phyloP scores from a whole-genome alignment of 2,888 invertebrate species.

The Sarcophaga subvicina region DNA sequence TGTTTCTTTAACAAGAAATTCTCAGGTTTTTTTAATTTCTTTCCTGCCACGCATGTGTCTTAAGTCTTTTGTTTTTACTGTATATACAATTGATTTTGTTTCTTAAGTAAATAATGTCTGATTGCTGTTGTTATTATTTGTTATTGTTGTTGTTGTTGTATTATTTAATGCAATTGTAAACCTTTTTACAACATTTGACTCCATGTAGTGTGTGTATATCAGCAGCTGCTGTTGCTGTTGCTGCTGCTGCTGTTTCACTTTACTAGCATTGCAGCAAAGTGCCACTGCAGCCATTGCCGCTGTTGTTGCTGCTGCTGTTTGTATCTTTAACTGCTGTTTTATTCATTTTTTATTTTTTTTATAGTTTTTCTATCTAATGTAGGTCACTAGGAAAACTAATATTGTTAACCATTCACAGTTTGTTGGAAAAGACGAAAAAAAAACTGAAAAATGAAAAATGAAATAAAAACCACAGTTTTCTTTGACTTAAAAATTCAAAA shows the following conservation, averaged over 20 bases:
- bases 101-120: no score
- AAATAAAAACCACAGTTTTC: constrained; percentile 37
- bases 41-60: neutral
- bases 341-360: neutral
- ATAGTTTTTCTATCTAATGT: constrained; percentile 44
- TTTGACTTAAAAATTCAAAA: neutral
- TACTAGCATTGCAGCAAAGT: neutral
- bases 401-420: constrained; percentile 48
- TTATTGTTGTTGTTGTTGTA: constrained; percentile 27
- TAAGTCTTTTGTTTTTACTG: neutral
- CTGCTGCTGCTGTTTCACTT: neutral
- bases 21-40: neutral
- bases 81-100: neutral
- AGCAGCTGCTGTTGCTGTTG: constrained; percentile 10
- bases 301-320: constrained; percentile 6
- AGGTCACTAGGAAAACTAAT: constrained; percentile 68
- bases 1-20: no score
- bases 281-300: neutral
- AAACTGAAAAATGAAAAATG: constrained; percentile 24
- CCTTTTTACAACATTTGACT: constrained; percentile 66
- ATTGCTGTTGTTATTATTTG: constrained; percentile 20
- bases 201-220: constrained; percentile 2
- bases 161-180: constrained; percentile 65
- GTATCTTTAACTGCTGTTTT: constrained; percentile 27
- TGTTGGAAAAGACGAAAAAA: constrained; percentile 19